Base-by-base conservation (phyloP, 2,888 invertebrate genomes). In the Arrhopalites spinosus region DNA sequence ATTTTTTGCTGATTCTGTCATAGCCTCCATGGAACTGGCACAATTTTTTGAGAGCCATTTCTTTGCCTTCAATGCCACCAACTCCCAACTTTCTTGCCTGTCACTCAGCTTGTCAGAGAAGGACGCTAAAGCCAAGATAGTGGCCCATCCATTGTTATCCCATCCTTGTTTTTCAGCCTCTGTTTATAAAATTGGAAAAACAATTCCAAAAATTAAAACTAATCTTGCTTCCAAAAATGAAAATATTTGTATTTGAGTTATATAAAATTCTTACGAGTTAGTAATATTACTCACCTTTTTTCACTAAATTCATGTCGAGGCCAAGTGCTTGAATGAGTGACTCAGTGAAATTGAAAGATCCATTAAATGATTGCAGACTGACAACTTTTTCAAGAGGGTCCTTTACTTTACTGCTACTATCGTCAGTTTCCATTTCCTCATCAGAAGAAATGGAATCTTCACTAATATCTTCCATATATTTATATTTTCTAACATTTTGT, bases 11-110 rank as follows among this genome's bases (percentile, higher is more conserved):
- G 63, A 17, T 3, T 20, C 8, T 0, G 47, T 45, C 68, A 45
- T 47, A 1, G 29, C 30, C 1, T 27, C 63, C 5, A 27, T 29
- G 15, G 17, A 2, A 11, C 13, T 15, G 8, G 43, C 53, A 45
- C n/a, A 61, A 70, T 77, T 74, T n/a, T 72, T 78, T 8, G 36
- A 47, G 13, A 83, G 50, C 83, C 83, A 83, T 45, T 81, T 80
- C 56, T 66, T 69, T 0, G 80, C 80, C 70, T 83, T 83, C 29
- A 25, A 59, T 7, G 76, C 80, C 8, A 82, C 74, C 53, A 83
- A 59, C 25, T 81, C 81, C 83, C 83, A 83, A 11, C 77, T 71
- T 27, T 81, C 79, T 69, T 80, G 77, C 13, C 72, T 64, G 1
- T 56, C 77, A 2, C 56, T 11, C 23, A 82, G 63, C 36, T 78